phyloP scores from a whole-genome alignment of 2,888 invertebrate species.

The Scaptomyza tumidula region DNA sequence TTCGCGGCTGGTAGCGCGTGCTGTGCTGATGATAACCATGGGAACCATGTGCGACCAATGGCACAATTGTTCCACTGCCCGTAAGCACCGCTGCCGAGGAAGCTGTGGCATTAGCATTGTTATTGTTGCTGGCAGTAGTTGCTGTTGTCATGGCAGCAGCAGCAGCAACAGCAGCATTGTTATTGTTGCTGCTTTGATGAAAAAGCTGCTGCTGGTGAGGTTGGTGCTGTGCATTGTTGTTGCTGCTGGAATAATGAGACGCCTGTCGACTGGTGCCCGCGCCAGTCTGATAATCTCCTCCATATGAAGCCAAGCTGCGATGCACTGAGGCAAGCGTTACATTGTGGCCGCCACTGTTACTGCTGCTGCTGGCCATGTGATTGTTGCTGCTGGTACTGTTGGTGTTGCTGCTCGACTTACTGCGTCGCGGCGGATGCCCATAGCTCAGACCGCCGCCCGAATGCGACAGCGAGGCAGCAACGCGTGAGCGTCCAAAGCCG shows the following conservation, averaged over 20 bases:
- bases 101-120: constrained; percentile 64
- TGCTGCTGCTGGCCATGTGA: constrained; percentile 24
- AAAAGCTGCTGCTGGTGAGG: constrained; percentile 42
- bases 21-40: constrained; percentile 62
- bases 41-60: constrained; percentile 61
- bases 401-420: constrained; percentile 81
- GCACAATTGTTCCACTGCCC: constrained; percentile 69
- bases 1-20: constrained; percentile 55
- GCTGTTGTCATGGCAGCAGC: constrained; percentile 52
- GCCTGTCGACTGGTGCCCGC: constrained; percentile 69
- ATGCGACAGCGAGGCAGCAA: constrained; percentile 88
- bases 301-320: constrained; percentile 56
- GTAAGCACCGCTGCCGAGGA: constrained; percentile 72
- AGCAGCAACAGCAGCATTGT: constrained; percentile 47
- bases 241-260: constrained; percentile 52
- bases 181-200: constrained; percentile 54
- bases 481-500: constrained; percentile 90
- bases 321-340: constrained; percentile 58
- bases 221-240: constrained; percentile 50
- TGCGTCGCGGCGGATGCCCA: constrained; percentile 85
- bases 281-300: constrained; percentile 36
- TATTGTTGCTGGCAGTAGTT: constrained; percentile 66
- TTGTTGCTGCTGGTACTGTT: constrained; percentile 47
- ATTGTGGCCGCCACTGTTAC: constrained; percentile 42
- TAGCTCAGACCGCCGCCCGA: constrained; percentile 86